These are phyloP conservation scores for Nestor notabilis DNA, from an alignment of 2,113 vertebrate genomes.

Conservation along the genomic window DNA sequence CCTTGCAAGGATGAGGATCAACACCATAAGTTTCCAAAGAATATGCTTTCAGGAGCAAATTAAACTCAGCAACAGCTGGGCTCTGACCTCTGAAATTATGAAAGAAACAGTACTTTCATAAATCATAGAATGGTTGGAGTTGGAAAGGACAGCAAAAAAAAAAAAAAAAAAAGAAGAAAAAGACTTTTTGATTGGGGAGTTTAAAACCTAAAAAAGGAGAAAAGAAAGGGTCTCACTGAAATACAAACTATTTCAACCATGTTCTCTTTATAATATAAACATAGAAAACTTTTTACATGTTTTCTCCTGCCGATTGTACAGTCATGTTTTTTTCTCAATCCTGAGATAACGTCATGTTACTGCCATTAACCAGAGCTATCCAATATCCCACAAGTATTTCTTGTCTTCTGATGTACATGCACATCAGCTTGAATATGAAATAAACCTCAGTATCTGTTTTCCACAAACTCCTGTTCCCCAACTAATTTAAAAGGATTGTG, in stretches of 20 bases:
- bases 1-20: slow-evolving; percentile 98
- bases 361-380: slow-evolving; percentile 20
- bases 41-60: slow-evolving; percentile 92
- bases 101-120: background rate
- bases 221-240: background rate
- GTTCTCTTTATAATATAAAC: background rate
- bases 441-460: slow-evolving; percentile 12
- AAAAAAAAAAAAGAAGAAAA: background rate
- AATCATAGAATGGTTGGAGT: background rate
- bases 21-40: slow-evolving; percentile 95
- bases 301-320: background rate
- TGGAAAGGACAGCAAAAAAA: background rate
- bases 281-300: background rate
- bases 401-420: background rate
- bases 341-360: background rate
- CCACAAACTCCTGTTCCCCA: background rate
- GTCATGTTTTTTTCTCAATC: background rate
- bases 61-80: slow-evolving; percentile 89
- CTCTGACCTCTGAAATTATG: slow-evolving; percentile 85
- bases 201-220: background rate
- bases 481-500: slow-evolving; percentile 28
- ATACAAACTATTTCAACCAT: background rate
- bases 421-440: background rate
- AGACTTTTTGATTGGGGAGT: background rate
- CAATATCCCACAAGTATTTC: slow-evolving; percentile 4